Conservation (phyloP, 2,888 invertebrate species). For the Idaea dimidiata region DNA sequence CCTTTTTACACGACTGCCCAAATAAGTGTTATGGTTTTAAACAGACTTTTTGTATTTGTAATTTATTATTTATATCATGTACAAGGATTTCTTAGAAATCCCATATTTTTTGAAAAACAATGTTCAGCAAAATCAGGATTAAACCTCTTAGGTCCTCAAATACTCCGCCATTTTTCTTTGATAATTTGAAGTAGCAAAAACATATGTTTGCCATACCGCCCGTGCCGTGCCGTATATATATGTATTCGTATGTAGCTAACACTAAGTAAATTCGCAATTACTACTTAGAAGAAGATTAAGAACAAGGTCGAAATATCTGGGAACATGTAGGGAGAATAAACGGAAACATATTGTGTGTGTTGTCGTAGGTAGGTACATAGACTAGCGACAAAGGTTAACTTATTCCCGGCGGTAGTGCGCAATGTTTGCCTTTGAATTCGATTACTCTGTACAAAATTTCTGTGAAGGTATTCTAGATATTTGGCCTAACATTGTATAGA, state of each 20-base stretch:
- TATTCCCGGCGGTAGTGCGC: conserved; percentile 5
- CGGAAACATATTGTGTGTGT: neutral
- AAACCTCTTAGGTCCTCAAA: too few species aligned
- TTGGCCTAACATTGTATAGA: neutral
- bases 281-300: neutral
- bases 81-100: too few species aligned
- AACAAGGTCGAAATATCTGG: neutral
- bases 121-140: too few species aligned
- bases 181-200: too few species aligned
- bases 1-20: too few species aligned
- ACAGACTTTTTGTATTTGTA: too few species aligned
- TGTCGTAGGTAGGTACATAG: neutral
- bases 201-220: too few species aligned
- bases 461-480: conserved; percentile 13
- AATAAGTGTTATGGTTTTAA: too few species aligned
- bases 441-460: conserved; percentile 33
- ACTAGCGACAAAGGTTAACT: conserved; percentile 2
- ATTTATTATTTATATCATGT: too few species aligned
- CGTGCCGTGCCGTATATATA: too few species aligned
- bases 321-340: neutral
- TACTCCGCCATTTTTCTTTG: too few species aligned
- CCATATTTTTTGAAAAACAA: too few species aligned
- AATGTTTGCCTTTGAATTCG: conserved; percentile 3
- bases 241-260: neutral
- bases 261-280: neutral